A percentile compares a stretch with the other conserved stretches of the same genome.
phyloP scores from a whole-genome alignment of 2,797 vertebrate species.

The Cephalopachus bancanus region DNA sequence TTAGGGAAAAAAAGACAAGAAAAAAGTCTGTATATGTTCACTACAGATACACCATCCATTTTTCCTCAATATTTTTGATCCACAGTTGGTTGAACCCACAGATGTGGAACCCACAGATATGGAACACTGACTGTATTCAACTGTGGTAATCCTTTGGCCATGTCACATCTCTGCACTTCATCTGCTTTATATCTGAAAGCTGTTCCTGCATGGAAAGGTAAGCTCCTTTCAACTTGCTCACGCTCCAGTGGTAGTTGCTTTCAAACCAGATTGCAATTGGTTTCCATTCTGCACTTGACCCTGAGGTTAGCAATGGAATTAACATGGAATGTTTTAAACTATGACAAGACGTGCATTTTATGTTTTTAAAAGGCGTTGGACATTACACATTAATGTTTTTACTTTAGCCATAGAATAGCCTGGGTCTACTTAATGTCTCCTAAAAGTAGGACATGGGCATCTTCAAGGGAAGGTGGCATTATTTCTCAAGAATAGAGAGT shows the following conservation, averaged over 20 bases:
- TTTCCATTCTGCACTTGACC: conserved; percentile 10
- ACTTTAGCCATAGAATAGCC: neutral
- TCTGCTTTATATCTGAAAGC: neutral
- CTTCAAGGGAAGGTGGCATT: too few relatives aligned
- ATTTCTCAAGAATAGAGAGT: neutral
- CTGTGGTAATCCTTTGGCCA: neutral
- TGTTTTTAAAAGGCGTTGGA: neutral
- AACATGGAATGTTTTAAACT: neutral
- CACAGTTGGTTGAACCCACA: neutral
- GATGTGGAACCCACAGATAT: neutral
- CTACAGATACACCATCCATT: neutral
- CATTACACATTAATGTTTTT: neutral
- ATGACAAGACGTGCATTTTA: neutral
- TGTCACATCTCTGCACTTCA: neutral
- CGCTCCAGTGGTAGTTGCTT: neutral
- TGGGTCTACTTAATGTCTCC: neutral
- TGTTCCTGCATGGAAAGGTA: neutral
- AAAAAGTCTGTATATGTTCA: neutral
- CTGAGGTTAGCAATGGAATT: neutral
- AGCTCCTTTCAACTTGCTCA: neutral
- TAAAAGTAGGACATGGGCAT: neutral
- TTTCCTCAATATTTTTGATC: neutral
- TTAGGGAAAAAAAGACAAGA: neutral
- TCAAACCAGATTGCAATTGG: neutral
- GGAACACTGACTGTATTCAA: neutral